Evolutionary conservation across 2,888 invertebrate genomes (phyloP), one percentile per base, ranked within the genome.

Genomic region (Cerceris rybyensis): DNA sequence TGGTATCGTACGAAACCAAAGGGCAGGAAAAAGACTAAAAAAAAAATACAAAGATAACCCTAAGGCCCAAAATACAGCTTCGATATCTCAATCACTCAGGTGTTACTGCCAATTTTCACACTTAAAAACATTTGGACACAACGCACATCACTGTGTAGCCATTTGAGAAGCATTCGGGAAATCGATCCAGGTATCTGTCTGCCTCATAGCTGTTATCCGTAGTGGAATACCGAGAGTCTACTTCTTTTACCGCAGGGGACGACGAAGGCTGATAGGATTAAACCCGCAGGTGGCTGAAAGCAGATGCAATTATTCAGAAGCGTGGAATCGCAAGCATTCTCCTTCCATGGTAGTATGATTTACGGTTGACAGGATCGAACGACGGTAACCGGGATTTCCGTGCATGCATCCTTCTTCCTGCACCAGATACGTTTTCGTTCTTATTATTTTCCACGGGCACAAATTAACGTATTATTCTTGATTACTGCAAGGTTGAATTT

Each of bases 281-380:
- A 76, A 81, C 58, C 81, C 81, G 84, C 85, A 84, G 80, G 81
- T 83, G 78, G 83, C 74, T 73, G 78, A 75, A 75, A 75, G 74
- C 69, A 80, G 81, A 71, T 59, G 84, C 70, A 81, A 84, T 85
- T 85, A 85, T 84, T 84, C 84, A 83, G 73, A 61, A 76, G 81
- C 80, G 71, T 65, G 85, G 75, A 84, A 85, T 83, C 72, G 79
- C 83, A 75, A 76, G 75, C 79, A 84, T 82, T 82, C 84, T 78
- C 78, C 28, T 4, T 65, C 59, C 59, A 61, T 70, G 77, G 65
- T 66, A 28, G 74, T 73, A 81, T 83, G 84, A 85, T 85, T 85
- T 85, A 85, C 73, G 80, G 76, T 52, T 46, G 76, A 43, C 72
- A 39, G 74, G 76, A 75, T 76, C 83, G 76, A 83, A 84, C 81